These are phyloP conservation scores for Typhlomys cinereus DNA, from an alignment of 2,113 vertebrate genomes.

Conservation along the genomic window DNA sequence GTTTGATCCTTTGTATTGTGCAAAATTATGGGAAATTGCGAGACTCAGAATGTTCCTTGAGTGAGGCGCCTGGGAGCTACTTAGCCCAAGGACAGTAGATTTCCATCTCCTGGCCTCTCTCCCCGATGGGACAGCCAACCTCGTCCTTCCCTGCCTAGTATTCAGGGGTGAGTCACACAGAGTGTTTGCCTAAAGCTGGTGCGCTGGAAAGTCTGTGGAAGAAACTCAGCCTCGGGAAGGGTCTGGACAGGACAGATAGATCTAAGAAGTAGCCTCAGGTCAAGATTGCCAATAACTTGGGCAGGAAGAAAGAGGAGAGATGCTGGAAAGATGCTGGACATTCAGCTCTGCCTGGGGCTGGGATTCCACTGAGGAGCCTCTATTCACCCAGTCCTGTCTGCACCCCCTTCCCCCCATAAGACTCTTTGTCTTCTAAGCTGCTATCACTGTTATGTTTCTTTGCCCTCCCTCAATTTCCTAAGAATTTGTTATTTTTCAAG, in stretches of 20 bases:
- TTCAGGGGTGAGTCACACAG: background rate
- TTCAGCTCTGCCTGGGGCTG: accelerated
- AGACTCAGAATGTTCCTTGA: background rate
- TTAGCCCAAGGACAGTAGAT: background rate
- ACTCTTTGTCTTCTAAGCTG: background rate
- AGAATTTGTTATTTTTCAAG: background rate
- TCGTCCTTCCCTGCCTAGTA: background rate
- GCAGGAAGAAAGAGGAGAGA: background rate
- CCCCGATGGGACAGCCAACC: background rate
- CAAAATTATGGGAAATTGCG: background rate
- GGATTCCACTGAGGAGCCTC: accelerated
- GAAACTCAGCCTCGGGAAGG: accelerated
- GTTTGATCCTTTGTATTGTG: background rate
- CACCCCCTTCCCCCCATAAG: background rate
- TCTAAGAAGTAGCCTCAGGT: background rate
- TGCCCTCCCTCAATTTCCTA: background rate
- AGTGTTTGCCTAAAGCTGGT: background rate
- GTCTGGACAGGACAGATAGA: background rate
- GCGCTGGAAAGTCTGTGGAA: background rate
- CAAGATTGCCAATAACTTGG: background rate
- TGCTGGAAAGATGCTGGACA: background rate
- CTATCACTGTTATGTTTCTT: accelerated
- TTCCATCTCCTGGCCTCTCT: background rate
- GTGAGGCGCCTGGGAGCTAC: accelerated
- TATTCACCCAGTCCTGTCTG: too few species aligned